Percentiles rank a stretch among this genome's conserved stretches.
phyloP scores from a whole-genome alignment of 2,113 vertebrate species.

The Apodemus sylvaticus region DNA sequence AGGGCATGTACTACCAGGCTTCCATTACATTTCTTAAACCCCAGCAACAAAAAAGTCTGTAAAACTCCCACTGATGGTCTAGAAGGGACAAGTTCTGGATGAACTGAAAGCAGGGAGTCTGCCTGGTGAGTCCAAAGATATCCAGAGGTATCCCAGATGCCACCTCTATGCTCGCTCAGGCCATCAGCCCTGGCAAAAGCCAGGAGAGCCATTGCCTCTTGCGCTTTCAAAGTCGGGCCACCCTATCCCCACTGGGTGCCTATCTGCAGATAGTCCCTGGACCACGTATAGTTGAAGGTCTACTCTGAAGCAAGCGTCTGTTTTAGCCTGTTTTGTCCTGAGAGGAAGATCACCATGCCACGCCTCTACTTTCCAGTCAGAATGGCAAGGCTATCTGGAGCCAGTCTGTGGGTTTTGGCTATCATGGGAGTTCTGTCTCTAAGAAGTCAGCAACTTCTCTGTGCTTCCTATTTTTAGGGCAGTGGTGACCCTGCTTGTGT shows the following conservation, averaged over 20 bases:
- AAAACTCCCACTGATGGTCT: neutral
- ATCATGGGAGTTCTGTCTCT: too few relatives aligned
- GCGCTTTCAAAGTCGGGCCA: neutral
- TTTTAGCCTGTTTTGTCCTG: neutral
- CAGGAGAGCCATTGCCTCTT: too few relatives aligned
- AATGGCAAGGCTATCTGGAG: neutral
- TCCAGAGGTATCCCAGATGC: accelerated
- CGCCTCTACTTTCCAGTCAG: neutral
- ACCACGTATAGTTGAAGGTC: accelerated
- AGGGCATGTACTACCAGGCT: neutral
- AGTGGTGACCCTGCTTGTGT: neutral
- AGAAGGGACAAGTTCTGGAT: accelerated
- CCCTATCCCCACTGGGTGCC: accelerated
- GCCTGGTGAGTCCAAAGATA: neutral
- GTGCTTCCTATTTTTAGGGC: neutral
- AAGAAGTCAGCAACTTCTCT: neutral
- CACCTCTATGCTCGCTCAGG: neutral
- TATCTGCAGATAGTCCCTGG: neutral
- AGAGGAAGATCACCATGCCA: neutral
- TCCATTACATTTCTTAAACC: neutral
- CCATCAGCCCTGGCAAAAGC: too few relatives aligned
- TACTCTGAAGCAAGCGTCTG: neutral
- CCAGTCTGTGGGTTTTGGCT: neutral
- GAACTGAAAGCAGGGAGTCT: accelerated
- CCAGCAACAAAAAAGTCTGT: neutral